A percentile compares a stretch with the other conserved stretches of the same genome.
These are phyloP conservation scores for Stegana nigrithorax DNA, from an alignment of 2,888 invertebrate species.

Conservation along the genomic window DNA sequence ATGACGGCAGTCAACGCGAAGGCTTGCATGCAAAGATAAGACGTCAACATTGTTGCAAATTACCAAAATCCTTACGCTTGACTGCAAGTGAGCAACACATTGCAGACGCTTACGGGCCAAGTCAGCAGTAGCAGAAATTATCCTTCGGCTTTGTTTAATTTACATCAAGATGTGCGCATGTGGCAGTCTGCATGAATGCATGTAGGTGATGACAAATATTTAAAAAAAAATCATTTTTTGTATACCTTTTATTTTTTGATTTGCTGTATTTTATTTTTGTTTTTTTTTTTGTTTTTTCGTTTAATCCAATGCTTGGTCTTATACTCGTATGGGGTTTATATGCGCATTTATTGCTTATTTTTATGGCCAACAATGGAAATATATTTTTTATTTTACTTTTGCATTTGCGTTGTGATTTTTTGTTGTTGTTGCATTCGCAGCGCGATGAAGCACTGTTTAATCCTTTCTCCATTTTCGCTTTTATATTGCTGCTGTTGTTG, in stretches of 20 bases:
- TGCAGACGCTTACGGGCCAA: too few species aligned
- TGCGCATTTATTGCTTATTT: background rate
- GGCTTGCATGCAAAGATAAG: conserved; percentile 22
- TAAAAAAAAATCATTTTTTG: too few species aligned
- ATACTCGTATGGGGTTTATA: too few species aligned
- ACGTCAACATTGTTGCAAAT: conserved; percentile 51
- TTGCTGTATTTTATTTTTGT: background rate
- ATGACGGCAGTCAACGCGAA: background rate
- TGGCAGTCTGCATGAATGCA: too few species aligned
- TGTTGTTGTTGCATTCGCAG: background rate
- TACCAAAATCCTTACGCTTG: conserved; percentile 43
- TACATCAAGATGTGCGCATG: too few species aligned
- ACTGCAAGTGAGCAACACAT: conserved; percentile 35
- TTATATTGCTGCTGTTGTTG: background rate
- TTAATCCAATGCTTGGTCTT: too few species aligned
- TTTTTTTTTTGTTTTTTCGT: too few species aligned
- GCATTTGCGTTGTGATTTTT: background rate
- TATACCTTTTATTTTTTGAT: background rate
- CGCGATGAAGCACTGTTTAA: background rate
- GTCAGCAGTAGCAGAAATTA: too few species aligned
- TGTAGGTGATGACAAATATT: too few species aligned
- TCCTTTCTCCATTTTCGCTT: background rate
- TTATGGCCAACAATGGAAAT: too few species aligned
- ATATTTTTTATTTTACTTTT: too few species aligned
- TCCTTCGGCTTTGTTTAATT: too few species aligned